These are phyloP conservation scores for Eciton burchellii DNA, from an alignment of 1,140 invertebrate species.

Conservation along the genomic window DNA sequence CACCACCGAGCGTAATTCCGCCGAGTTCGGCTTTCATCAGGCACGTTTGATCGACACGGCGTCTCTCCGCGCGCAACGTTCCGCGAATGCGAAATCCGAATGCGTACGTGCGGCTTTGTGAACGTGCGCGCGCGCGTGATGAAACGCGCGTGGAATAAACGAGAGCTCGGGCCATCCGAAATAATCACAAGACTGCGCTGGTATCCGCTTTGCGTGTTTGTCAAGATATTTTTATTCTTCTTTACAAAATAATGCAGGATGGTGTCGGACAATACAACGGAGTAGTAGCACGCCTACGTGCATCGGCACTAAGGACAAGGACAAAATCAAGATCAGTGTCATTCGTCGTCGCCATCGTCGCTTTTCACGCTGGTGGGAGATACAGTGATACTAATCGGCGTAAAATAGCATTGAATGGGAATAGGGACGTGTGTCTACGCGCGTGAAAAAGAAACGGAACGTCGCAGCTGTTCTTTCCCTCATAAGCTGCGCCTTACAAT, in stretches of 20 bases:
- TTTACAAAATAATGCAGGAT: conserved; percentile 81
- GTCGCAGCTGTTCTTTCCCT: background rate
- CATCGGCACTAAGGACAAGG: conserved; percentile 63
- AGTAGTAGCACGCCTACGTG: conserved; percentile 64
- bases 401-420: conserved; percentile 22
- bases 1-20: conserved; percentile 52
- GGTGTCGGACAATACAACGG: conserved; percentile 77
- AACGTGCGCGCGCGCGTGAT: background rate
- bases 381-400: background rate
- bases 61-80: conserved; percentile 29
- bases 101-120: background rate
- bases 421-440: background rate
- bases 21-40: conserved; percentile 37
- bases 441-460: conserved; percentile 6
- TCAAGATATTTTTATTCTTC: conserved; percentile 80
- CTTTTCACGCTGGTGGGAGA: conserved; percentile 17
- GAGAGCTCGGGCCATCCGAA: background rate
- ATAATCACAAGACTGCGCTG: background rate
- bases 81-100: background rate
- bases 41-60: background rate
- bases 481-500: background rate
- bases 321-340: conserved; percentile 61
- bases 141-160: background rate
- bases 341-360: conserved; percentile 44
- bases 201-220: conserved; percentile 62